Evolutionary conservation across 2,888 invertebrate genomes (phyloP), one percentile per base, ranked within the genome.

Genomic region (Patella depressa): DNA sequence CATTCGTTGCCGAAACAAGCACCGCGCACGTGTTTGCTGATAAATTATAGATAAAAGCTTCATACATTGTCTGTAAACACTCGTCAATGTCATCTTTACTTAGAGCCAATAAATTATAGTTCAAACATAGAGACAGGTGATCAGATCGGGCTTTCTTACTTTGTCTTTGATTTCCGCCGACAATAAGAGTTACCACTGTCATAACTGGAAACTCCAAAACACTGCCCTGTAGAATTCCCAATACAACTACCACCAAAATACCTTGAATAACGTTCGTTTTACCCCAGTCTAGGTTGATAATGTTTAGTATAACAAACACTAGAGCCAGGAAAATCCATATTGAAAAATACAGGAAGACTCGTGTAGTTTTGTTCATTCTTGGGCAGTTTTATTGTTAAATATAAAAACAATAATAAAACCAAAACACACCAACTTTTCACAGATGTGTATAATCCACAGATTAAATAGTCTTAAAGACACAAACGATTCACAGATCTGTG

Each of bases 41-140:
- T 19, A 89, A 79, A 77, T 88, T 89, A 12, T 85, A 86, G 73
- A 89, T 88, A 75, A 84, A 89, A 2, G 88, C 88, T 74, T 86
- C 81, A 76, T 84, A 88, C 89, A 89, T 89, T 9, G 86, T 87
- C 59, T 87, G 84, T 59, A 87, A 79, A 76, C 88, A 87, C 77
- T 88, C 87, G 65, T 88, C 86, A 53, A 88, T 85, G 77, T 88
- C 88, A 73, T 87, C 88, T 77, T 82, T 83, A 70, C 85, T 83
- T 3, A 85, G 79, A 11, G 88, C 88, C 54, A 88, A 77, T 11
- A 88, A 79, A 76, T 88, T 88, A 78, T 88, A 88, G 75, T 88
- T 88, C 14, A 88, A 78, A 59, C 86, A 80, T 2, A 87, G 74
- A 3, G 85, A 87, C 45, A 87, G 77, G 24, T 86, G 80, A 19